Base-by-base conservation (phyloP, 2,888 invertebrate species). In the Mythimna ferrago region DNA sequence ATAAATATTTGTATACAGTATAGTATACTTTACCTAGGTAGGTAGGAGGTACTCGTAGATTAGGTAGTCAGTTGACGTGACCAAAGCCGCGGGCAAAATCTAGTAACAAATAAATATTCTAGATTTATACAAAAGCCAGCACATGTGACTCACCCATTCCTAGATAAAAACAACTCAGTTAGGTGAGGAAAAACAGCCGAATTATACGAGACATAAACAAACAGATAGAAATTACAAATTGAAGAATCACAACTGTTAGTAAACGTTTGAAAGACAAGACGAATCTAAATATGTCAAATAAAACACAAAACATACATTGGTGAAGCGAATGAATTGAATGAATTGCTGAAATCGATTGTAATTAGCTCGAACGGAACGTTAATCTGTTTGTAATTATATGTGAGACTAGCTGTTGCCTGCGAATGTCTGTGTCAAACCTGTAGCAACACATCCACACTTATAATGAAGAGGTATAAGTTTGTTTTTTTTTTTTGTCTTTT, bases 241-340 rank as follows among this genome's bases (percentile, higher is more conserved):
- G 7, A 58, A 77, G 32, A 73, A 64, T 26, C 19, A 21, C 57
- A 62, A 51, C 35, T 48, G 60, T 61, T 65, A 48, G 1, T 5
- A 19, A 60, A 56, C 61, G 10, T 66, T 10, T 62, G 51, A 66
- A 19, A 60, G 68, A 80, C 66, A 60, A 19, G 56, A n/a, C 11
- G 14, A 41, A 58, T 83, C 66, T 79, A 83, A 83, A 81, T 80
- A 79, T 71, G 71, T 81, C 83, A 63, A 83, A 60, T 66, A 71
- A 54, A 75, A 81, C 80, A 78, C n/a, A 32, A 71, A 73, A 79
- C 80, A 73, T n/a, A 61, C 67, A 57, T 61, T 63, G 5, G 11
- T 26, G 51, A 60, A 48, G 58, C 54, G 69, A 66, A 79, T 65
- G 5, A 67, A 82, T 58, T 53, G 69, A 66, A 79, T 65, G 5